phyloP scores from a whole-genome alignment of 1,140 invertebrate species.

The Parasteatoda tepidariorum region DNA sequence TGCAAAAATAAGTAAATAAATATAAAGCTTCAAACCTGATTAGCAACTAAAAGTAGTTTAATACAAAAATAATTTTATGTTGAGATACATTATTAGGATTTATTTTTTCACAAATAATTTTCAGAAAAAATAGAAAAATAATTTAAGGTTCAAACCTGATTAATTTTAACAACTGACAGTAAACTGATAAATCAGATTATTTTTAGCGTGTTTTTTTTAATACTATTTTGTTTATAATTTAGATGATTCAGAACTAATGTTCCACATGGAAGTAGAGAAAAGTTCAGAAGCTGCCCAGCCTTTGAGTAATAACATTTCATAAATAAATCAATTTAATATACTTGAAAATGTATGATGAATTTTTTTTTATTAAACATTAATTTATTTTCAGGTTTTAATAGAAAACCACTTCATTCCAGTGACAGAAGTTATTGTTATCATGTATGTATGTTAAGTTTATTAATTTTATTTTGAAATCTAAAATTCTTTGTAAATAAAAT shows the following conservation, averaged over 20 bases:
- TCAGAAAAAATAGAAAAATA: no score
- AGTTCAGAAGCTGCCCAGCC: neutral
- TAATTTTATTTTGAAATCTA: neutral
- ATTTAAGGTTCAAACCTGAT: no score
- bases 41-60: no score
- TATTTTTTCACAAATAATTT: no score
- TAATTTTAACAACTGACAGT: no score
- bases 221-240: no score
- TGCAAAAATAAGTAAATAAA: no score
- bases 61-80: no score
- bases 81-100: no score
- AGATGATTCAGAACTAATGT: constrained; percentile 47
- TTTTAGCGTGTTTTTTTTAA: no score
- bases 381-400: constrained; percentile 6
- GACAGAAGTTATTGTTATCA: constrained; percentile 50
- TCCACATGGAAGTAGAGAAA: constrained; percentile 54
- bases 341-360: neutral
- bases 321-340: neutral
- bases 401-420: constrained; percentile 22
- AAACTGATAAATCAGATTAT: no score
- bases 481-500: neutral
- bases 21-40: no score
- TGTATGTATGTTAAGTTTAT: constrained; percentile 2
- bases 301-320: neutral
- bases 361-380: neutral